A percentile compares a stretch with the other conserved stretches of the same genome.
phyloP scores from a whole-genome alignment of 2,797 vertebrate genomes.

The Lindbergichthys nudifrons region DNA sequence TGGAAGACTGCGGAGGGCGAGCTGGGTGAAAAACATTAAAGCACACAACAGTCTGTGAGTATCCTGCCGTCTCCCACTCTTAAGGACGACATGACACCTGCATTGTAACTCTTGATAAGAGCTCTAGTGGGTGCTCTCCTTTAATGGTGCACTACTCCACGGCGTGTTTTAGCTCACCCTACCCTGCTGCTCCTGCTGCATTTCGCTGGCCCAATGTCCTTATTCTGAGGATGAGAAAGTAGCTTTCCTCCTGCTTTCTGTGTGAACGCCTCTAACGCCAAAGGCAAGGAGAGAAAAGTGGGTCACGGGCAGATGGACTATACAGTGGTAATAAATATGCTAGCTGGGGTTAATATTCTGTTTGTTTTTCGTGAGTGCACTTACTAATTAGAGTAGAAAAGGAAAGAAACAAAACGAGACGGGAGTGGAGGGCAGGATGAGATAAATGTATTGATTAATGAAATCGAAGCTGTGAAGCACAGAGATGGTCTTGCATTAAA shows the following conservation, averaged over 20 bases:
- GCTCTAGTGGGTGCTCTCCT: conserved; percentile 52
- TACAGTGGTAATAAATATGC: conserved; percentile 38
- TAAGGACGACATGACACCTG: conserved; percentile 52
- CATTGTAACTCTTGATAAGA: conserved; percentile 40
- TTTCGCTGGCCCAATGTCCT: conserved; percentile 36
- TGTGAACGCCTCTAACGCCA: conserved; percentile 53
- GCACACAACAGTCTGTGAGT: conserved; percentile 41
- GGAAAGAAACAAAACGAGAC: conserved; percentile 10
- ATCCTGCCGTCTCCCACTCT: conserved; percentile 45
- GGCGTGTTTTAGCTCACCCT: conserved; percentile 36
- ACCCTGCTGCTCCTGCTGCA: conserved; percentile 15
- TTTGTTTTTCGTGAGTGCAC: conserved; percentile 22
- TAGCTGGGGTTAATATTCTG: conserved; percentile 3
- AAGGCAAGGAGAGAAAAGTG: conserved; percentile 65
- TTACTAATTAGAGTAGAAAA: conserved; percentile 11
- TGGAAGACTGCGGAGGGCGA: conserved; percentile 39
- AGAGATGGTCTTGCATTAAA: conserved; percentile 18
- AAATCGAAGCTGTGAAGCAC: conserved; percentile 25
- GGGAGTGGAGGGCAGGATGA: conserved; percentile 5
- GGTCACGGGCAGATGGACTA: conserved; percentile 69
- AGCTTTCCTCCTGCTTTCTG: conserved; percentile 43
- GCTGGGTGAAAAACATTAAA: conserved; percentile 62
- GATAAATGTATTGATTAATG: conserved; percentile 29
- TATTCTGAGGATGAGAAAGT: conserved; percentile 48
- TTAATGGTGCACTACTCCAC: conserved; percentile 45